A percentile compares a stretch with the other conserved stretches of the same genome.
These are phyloP conservation scores for Antechinus stuartii DNA, from an alignment of 2,113 vertebrate species.

Conservation along the genomic window DNA sequence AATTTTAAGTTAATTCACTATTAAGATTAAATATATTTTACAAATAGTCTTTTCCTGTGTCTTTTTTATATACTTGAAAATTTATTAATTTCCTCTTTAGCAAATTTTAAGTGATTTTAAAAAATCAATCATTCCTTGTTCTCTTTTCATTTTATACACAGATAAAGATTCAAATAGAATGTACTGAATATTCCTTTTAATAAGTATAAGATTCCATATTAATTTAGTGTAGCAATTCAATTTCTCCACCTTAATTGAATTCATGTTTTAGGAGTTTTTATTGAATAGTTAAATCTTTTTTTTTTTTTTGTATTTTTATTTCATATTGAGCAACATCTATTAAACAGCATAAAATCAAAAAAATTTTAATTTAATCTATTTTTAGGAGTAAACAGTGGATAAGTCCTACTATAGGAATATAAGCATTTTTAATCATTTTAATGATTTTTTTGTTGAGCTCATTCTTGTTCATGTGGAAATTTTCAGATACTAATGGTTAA, in stretches of 20 bases:
- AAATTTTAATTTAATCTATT: constrained; percentile 65
- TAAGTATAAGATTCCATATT: constrained; percentile 66
- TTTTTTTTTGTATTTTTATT: constrained; percentile 67
- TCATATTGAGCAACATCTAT: constrained; percentile 65
- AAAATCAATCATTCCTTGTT: constrained; percentile 28
- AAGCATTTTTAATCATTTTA: constrained; percentile 69
- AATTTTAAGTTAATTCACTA: constrained; percentile 12
- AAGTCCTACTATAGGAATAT: constrained; percentile 66
- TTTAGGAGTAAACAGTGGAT: constrained; percentile 70
- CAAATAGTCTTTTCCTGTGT: constrained; percentile 22
- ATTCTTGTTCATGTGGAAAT: constrained; percentile 73
- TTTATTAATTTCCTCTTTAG: constrained; percentile 46
- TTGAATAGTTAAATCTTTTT: constrained; percentile 67
- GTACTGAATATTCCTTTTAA: constrained; percentile 59
- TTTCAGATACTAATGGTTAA: constrained; percentile 75
- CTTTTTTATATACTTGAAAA: constrained; percentile 18
- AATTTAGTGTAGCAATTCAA: constrained; percentile 47
- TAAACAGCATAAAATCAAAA: constrained; percentile 66
- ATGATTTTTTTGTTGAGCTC: constrained; percentile 74
- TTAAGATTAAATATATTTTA: not conserved
- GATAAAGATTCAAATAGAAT: constrained; percentile 62
- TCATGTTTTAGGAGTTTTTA: constrained; percentile 67
- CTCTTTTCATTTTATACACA: constrained; percentile 58
- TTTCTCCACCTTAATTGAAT: constrained; percentile 68
- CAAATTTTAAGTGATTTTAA: constrained; percentile 40